A percentile compares a stretch with the other conserved stretches of the same genome.
Evolutionary conservation across 2,888 invertebrate genomes (phyloP).

Genomic region (Synanthedon myopaeformis): DNA sequence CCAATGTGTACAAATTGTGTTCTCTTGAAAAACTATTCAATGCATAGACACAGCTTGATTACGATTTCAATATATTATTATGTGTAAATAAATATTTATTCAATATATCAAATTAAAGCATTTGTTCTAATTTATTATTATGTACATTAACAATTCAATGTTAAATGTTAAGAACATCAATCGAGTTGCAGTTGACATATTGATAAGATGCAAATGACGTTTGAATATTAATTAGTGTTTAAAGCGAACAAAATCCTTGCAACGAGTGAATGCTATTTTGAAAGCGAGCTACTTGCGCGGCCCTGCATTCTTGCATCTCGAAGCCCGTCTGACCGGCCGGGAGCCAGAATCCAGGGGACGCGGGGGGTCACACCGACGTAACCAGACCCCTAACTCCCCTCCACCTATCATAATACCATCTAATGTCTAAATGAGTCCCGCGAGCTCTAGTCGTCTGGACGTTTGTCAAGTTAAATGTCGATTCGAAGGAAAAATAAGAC

Average conservation of each 20-base stretch:
- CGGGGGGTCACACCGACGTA: conserved; percentile 17
- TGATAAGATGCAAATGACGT: conserved; percentile 5
- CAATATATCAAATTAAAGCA: no score
- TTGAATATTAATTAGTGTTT: conserved; percentile 15
- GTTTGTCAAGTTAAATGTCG: conserved; percentile 2
- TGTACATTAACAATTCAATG: neutral
- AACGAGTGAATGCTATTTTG: conserved; percentile 44
- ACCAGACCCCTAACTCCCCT: conserved; percentile 12
- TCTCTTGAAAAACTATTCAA: no score
- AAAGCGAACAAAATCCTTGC: conserved; percentile 25
- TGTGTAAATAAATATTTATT: no score
- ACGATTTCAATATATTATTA: no score
- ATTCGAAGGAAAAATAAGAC: neutral
- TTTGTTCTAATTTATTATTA: no score
- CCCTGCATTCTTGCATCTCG: conserved; percentile 56
- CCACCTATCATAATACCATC: neutral
- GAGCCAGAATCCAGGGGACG: conserved; percentile 17
- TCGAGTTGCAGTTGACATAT: conserved; percentile 3
- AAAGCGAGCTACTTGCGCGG: conserved; percentile 46
- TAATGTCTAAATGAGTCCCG: conserved; percentile 6
- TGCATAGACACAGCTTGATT: no score
- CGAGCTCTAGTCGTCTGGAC: conserved; percentile 3
- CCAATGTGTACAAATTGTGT: no score
- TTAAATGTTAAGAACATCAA: conserved; percentile 1
- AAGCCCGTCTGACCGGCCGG: conserved; percentile 55